phyloP scores from a whole-genome alignment of 2,113 vertebrate genomes.

The Choloepus hoffmanni region DNA sequence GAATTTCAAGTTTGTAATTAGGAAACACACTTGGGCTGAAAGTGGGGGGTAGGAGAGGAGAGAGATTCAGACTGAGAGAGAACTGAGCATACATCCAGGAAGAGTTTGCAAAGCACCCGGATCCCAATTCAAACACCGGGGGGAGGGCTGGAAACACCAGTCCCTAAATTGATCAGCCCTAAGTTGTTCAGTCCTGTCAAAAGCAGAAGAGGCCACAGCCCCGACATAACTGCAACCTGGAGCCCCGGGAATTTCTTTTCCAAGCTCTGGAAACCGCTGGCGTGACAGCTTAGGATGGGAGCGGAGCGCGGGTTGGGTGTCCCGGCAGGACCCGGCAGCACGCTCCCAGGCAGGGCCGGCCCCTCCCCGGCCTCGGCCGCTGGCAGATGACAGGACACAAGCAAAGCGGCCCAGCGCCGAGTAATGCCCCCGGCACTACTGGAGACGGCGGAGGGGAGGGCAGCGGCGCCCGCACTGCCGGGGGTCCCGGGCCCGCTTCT shows the following conservation, averaged over 20 bases:
- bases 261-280: background rate
- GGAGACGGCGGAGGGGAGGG: background rate
- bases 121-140: background rate
- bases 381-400: slow-evolving; percentile 80
- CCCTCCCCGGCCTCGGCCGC: slow-evolving; percentile 79
- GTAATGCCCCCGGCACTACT: slow-evolving; percentile 82
- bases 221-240: background rate
- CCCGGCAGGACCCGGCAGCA: background rate
- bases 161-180: background rate
- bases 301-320: background rate
- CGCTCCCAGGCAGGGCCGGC: slow-evolving; percentile 13
- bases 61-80: background rate
- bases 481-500: slow-evolving; percentile 24
- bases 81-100: background rate
- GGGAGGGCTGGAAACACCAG: background rate
- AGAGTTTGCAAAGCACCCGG: background rate
- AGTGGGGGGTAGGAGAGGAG: background rate
- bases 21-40: slow-evolving; percentile 70
- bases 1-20: slow-evolving; percentile 84
- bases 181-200: background rate
- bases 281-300: background rate
- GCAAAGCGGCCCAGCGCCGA: slow-evolving; percentile 79
- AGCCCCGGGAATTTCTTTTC: slow-evolving; percentile 20
- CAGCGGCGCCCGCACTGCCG: background rate
- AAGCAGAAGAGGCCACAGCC: background rate